Evolutionary conservation across 2,113 vertebrate species (phyloP).

Genomic region (Trogon surrucura): DNA sequence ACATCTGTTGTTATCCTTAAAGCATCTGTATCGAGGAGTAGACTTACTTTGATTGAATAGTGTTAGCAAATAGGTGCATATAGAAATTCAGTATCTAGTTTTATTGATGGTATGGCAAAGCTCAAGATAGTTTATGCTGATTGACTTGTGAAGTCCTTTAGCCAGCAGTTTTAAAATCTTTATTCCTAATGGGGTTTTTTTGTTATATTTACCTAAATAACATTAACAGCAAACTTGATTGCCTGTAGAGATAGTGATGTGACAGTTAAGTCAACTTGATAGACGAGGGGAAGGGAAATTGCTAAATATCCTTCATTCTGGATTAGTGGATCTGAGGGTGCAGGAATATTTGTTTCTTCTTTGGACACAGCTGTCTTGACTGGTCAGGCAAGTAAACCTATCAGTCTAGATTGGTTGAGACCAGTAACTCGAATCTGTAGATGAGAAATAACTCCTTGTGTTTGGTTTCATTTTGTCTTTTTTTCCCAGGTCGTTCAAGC

Average conservation of each 20-base stretch:
- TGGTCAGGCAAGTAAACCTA: constrained; percentile 9
- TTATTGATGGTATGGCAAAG: not conserved
- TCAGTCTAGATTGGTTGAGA: constrained; percentile 40
- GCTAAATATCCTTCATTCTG: constrained; percentile 41
- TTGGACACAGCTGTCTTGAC: not conserved
- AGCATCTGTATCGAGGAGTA: not conserved
- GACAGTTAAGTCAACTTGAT: not conserved
- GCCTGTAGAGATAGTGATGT: not conserved
- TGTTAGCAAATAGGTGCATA: not conserved
- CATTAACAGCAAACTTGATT: not conserved
- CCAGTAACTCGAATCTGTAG: not conserved
- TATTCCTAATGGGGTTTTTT: not conserved
- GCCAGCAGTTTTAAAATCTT: not conserved
- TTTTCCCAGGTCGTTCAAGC: constrained; percentile 82
- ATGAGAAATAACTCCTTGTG: constrained; percentile 39
- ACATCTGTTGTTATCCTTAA: not conserved
- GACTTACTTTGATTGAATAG: not conserved
- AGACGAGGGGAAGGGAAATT: not conserved
- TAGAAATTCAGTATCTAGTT: not conserved
- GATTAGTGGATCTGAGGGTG: constrained; percentile 50
- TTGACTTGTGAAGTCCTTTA: not conserved
- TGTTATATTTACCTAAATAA: not conserved
- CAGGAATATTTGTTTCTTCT: constrained; percentile 10
- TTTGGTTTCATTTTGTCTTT: not conserved
- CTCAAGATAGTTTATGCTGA: not conserved